Evolutionary conservation across 2,888 invertebrate species (phyloP), one percentile per base, ranked within the genome.

Genomic region (Pyrrhia umbra): DNA sequence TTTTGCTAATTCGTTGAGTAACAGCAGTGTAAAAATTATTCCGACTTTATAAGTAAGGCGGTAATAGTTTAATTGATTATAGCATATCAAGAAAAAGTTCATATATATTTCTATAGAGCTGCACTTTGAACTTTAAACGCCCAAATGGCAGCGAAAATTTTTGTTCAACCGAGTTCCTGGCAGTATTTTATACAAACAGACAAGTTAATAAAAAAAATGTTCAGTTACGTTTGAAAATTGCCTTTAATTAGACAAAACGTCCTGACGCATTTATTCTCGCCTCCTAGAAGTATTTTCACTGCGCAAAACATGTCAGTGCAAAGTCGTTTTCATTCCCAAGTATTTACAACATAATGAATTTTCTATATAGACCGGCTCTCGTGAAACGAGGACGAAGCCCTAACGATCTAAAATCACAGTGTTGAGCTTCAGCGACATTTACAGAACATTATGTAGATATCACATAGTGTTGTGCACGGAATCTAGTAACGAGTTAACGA

Each of bases 401-500:
- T 80, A 78, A 78, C 77, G 77, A 78, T 80, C 64, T 69, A 74
- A 74, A 74, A 80, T 77, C 80, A 63, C 76, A 77, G 64, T 63
- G 60, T 64, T 70, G 64, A 61, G 64, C 67, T 77, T 77, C 78
- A 58, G 59, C 57, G 77, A 80, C 70, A 77, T 77, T 80, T 77
- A 79, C 64, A 67, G 39, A 67, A 60, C 67, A 80, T 70, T 52
- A 74, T 67, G 43, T 67, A 58, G 60, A 59, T 54, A 67, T 55
- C 67, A 61, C 77, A 73, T 64, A 80, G 75, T 71, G 76, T 81
- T 81, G 84, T 80, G 79, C 81, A 83, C 80, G 78, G 83, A 83
- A 84, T 84, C 81, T 81, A 77, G 84, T 88, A 89, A 87, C 85
- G 82, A 80, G 81, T 70, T 65, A 85, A 80, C 80, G 80, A 87